Conservation (phyloP, 30 jellyfish, hydroid and myxozoan genomes). For the Hydractinia echinata region DNA sequence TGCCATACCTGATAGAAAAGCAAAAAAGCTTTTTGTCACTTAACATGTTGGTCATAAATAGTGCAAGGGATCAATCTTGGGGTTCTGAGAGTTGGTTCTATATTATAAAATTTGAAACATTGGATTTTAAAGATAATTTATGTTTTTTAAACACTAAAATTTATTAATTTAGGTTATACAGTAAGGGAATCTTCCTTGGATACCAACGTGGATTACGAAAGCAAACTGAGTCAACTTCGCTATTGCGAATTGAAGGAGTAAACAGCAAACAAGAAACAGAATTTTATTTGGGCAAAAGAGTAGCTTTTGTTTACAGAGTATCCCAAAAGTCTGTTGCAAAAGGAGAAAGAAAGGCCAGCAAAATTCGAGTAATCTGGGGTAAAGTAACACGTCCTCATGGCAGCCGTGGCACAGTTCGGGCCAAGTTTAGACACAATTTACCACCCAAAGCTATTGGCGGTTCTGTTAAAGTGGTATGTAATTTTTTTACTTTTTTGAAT, state of each 20-base stretch:
- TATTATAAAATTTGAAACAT: background rate
- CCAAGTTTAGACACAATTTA: slow-evolving; percentile 82
- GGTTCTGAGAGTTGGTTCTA: background rate
- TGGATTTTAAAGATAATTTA: too few relatives aligned
- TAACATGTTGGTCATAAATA: too few relatives aligned
- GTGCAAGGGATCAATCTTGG: background rate
- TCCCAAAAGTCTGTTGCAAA: slow-evolving; percentile 67
- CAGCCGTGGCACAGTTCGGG: slow-evolving; percentile 80
- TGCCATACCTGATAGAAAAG: too few relatives aligned
- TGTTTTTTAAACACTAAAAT: background rate
- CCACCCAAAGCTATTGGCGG: slow-evolving; percentile 98
- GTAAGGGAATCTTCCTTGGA: slow-evolving; percentile 86
- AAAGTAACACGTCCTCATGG: slow-evolving; percentile 99
- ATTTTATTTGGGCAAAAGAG: slow-evolving; percentile 87
- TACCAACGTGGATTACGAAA: slow-evolving; percentile 83
- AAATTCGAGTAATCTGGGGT: slow-evolving; percentile 89
- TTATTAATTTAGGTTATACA: slow-evolving; percentile 56
- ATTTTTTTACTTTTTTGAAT: too few relatives aligned
- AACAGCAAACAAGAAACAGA: slow-evolving; percentile 51
- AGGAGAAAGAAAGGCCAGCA: slow-evolving; percentile 72
- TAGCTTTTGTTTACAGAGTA: slow-evolving; percentile 80
- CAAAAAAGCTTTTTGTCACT: too few relatives aligned
- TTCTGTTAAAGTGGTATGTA: slow-evolving; percentile 86
- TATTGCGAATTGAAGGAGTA: slow-evolving; percentile 87
- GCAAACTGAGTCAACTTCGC: slow-evolving; percentile 82